Evolutionary conservation across 2,113 vertebrate genomes (phyloP), one percentile per base, ranked within the genome.

Genomic region (Tauraco erythrolophus): DNA sequence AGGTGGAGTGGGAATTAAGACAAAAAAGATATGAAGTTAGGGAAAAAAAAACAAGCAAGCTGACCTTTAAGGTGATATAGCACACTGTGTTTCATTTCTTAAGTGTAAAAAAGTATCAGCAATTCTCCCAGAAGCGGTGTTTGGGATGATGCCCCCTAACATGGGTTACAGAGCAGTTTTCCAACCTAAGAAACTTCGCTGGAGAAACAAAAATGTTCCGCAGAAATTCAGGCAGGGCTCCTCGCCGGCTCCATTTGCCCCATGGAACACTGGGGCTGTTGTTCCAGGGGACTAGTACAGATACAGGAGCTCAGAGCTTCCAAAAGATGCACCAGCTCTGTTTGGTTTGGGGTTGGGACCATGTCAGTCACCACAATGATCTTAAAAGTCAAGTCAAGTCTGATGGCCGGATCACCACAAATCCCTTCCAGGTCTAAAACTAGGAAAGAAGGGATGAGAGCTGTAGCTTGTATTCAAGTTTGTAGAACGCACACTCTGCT

Each of bases 81-180:
- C 10, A 48, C 11, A 19, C 48, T 43, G 9, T 28, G 31, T 24
- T 53, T 70, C 10, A 16, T 21, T 82, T 41, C 30, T 57, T 45
- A 48, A 10, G 61, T 2, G 48, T 37, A 41, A 10, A 56, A 23
- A 76, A 37, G 17, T 19, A 56, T 53, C 65, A 65, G 58, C 35
- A 30, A 1, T 16, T 37, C 61, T 75, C 54, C 19, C 39, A 60
- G 51, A 39, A 75, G 41, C 15, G 51, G 56, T 0, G 0, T 33
- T 39, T 27, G 61, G 46, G 46, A 43, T 33, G 53, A 66, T 11
- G 37, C 35, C 33, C 9, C 51, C 39, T 22, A 57, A 4, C 1
- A 5, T 0, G 2, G 16, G 15, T 11, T 18, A 37, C 45, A 51
- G 56, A 81, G 66, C 27, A 58, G 56, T 12, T 17, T 78, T 41